Conservation (phyloP, 2,797 vertebrate genomes). For the Myripristis murdjan region DNA sequence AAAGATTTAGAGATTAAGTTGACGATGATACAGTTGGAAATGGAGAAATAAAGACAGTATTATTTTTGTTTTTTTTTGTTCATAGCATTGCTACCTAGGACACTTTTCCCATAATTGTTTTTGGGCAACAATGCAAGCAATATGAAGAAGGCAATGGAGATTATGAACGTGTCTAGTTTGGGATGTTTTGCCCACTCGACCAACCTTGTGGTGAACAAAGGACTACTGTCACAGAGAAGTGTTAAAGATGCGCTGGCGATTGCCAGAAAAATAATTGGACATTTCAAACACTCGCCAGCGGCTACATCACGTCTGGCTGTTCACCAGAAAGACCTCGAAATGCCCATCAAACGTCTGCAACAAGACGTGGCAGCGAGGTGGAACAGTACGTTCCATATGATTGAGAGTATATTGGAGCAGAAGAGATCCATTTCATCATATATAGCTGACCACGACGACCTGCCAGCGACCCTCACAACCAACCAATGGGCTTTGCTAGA, state of each 20-base stretch:
- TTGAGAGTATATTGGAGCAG: background rate
- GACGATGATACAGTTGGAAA: too few species aligned
- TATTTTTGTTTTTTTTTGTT: too few species aligned
- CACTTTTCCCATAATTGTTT: too few species aligned
- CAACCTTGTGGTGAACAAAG: background rate
- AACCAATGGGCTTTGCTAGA: background rate
- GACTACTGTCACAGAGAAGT: background rate
- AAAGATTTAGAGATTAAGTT: too few species aligned
- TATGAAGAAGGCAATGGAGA: too few species aligned
- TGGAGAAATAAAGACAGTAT: too few species aligned
- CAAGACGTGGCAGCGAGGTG: background rate
- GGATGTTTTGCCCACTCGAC: constrained; percentile 1
- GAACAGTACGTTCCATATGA: background rate
- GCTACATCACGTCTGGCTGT: background rate
- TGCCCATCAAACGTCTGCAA: too few species aligned
- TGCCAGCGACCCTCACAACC: constrained; percentile 1
- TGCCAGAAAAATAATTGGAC: background rate
- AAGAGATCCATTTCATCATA: constrained; percentile 1
- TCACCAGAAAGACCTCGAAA: constrained; percentile 5
- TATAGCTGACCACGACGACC: background rate
- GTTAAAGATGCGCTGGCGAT: background rate
- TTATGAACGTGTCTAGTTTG: background rate
- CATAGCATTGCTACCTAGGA: too few species aligned
- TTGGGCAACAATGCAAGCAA: too few species aligned
- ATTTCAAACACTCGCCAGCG: background rate